Base-by-base conservation (phyloP, 2,888 invertebrate genomes). In the Drosophila atripex region DNA sequence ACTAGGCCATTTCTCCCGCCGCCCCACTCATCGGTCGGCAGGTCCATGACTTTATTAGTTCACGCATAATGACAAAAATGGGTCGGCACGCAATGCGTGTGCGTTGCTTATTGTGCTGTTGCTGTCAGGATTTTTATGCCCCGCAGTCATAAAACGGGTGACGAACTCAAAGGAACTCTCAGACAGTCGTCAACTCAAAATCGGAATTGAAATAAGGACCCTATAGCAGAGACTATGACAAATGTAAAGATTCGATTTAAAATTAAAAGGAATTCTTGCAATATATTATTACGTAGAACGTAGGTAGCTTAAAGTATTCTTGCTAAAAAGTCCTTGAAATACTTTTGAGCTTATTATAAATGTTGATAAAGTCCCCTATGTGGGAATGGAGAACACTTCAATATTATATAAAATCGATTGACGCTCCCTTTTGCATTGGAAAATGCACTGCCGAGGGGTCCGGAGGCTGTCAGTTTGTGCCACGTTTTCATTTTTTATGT, bases 21-120 rank as follows among this genome's bases (percentile, higher is more conserved):
- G 16, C 21, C 23, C 23, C 43, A 25, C 16, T 25, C 25, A 18
- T 57, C 11, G 72, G 85, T 56, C 74, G 77, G 65, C 77, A 73
- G 75, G 84, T 77, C 77, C 76, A 80, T 78, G 77, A 73, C 85
- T 87, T 86, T 85, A 87, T 83, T 83, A 86, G 87, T 85, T 86
- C 70, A 86, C 78, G 87, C 86, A 86, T 86, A 86, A 83, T 86
- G 82, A 78, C 87, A 78, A 75, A 83, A 84, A 86, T 76, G 82
- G 85, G 75, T 76, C 78, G 82, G 80, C 82, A 86, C 85, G 85
- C 86, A 85, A 74, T 86, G 85, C 73, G 80, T 83, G 84, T 68
- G 73, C 85, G 68, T 78, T 84, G 84, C 76, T 82, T 86, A 76
- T 84, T 86, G 76, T 73, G 73, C 86, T 74, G 73, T 52, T 60